Evolutionary conservation across 2,888 invertebrate genomes (phyloP), one percentile per base, ranked within the genome.

Genomic region (Eurytoma adleriae): DNA sequence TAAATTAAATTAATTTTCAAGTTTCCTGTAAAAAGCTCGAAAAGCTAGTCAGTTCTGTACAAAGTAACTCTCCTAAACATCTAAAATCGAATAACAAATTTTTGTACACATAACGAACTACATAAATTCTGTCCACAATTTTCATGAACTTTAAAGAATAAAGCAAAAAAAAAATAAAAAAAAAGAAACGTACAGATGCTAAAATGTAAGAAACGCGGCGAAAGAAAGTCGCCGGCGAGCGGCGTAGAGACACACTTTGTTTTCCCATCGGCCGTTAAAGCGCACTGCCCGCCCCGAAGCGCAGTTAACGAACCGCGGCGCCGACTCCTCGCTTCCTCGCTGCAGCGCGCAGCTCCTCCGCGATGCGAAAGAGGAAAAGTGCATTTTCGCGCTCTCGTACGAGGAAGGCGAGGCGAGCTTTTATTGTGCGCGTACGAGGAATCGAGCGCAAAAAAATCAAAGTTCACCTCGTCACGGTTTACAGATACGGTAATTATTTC

Each of bases 211-310:
- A 67, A 5, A 57, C 3, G 56, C 70, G 24, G 74, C 52, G 79
- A 79, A 75, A 27, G 75, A 79, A 79, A 79, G 79, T 79, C 48
- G 64, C 48, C 10, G 57, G n/a, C 20, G 54, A 20, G 13, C 24
- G 40, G 18, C 16, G 24, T 5, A 50, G 62, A 79, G 64, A 79
- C 66, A 59, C 52, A 64, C 78, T 74, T 79, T 74, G 70, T 74
- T 64, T 70, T 74, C 64, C 30, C 74, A 64, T 40, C 73, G 74
- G 20, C 57, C 70, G 24, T 68, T 78, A 27, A 57, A 72, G 56
- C 67, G 27, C 48, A 54, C 54, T 20, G 72, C 16, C 66, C 72
- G 59, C 2, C 30, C n/a, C 56, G 18, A n/a, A 4, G 24, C 48
- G 52, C 67, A 27, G 48, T 59, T 77, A 77, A 77, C 76, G 68